A percentile compares a stretch with the other conserved stretches of the same genome.
phyloP scores from a whole-genome alignment of 2,888 invertebrate genomes.

The Drosophila pseudotakahashii region DNA sequence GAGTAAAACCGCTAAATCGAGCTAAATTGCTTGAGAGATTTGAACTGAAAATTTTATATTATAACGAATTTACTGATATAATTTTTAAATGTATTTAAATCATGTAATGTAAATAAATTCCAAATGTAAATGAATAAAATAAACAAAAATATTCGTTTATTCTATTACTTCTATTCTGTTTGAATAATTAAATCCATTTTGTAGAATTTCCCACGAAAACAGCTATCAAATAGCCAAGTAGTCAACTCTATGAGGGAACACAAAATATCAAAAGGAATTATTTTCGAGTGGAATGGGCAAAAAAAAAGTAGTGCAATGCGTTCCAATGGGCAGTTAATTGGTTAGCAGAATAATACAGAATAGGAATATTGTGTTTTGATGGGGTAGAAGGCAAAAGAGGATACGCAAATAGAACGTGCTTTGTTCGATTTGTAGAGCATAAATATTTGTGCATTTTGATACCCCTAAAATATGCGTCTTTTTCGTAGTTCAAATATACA shows the following conservation, averaged over 20 bases:
- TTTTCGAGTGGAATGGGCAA: conserved; percentile 5
- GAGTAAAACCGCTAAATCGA: neutral
- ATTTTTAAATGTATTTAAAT: too few species aligned
- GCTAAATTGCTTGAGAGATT: neutral
- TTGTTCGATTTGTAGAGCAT: conserved; percentile 2
- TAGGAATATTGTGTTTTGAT: neutral
- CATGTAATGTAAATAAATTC: too few species aligned
- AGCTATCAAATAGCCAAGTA: neutral
- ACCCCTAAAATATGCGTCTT: neutral
- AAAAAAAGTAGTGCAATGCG: conserved; percentile 5
- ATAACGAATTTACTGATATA: too few species aligned
- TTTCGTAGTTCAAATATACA: neutral
- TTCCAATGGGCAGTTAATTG: conserved; percentile 17
- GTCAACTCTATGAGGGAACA: neutral
- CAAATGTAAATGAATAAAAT: too few species aligned
- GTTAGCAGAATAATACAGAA: conserved; percentile 6
- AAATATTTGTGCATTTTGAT: conserved; percentile 8
- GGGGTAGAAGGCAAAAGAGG: neutral
- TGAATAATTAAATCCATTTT: too few species aligned
- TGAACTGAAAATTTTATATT: neutral
- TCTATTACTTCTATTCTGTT: too few species aligned
- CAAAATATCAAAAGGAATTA: conserved; percentile 3
- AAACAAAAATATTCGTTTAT: too few species aligned
- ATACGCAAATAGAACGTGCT: neutral
- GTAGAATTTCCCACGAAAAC: too few species aligned